Evolutionary conservation across 2,888 invertebrate species (phyloP).

Genomic region (Rhimphoctona megacephalus): DNA sequence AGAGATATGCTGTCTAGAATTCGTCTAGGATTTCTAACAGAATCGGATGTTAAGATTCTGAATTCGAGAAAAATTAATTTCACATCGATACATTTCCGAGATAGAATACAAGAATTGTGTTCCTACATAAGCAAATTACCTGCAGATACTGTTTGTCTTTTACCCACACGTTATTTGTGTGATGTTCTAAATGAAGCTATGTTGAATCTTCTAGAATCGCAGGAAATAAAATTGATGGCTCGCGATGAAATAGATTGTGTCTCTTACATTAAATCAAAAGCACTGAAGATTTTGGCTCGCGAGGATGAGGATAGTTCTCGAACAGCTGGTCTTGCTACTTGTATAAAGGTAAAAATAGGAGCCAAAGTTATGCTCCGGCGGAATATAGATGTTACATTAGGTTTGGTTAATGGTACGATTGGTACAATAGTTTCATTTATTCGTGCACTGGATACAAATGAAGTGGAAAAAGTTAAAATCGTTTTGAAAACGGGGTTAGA

Average conservation of each 20-base stretch:
- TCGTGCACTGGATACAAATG: conserved; percentile 70
- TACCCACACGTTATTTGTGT: conserved; percentile 72
- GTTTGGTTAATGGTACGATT: too few species aligned
- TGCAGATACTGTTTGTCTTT: conserved; percentile 70
- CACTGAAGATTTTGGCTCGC: conserved; percentile 59
- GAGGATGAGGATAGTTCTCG: conserved; percentile 4
- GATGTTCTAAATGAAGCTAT: conserved; percentile 68
- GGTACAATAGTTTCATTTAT: too few species aligned
- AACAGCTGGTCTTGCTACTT: not conserved
- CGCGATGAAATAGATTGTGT: conserved; percentile 68
- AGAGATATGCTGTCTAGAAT: conserved; percentile 65
- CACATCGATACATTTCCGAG: conserved; percentile 9
- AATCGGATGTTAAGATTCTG: conserved; percentile 34
- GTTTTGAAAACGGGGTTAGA: conserved; percentile 59
- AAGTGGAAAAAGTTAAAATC: conserved; percentile 70
- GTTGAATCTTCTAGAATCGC: conserved; percentile 59
- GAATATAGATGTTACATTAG: not conserved
- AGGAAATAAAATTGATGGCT: conserved; percentile 66
- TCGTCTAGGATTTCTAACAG: conserved; percentile 25
- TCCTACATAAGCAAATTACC: conserved; percentile 71
- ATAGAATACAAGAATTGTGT: conserved; percentile 70
- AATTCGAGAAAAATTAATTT: conserved; percentile 45
- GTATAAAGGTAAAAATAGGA: not conserved
- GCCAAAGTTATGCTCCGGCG: not conserved
- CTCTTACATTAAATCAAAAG: conserved; percentile 57